Evolutionary conservation across 2,113 vertebrate species (phyloP).

Genomic region (Piaya cayana): DNA sequence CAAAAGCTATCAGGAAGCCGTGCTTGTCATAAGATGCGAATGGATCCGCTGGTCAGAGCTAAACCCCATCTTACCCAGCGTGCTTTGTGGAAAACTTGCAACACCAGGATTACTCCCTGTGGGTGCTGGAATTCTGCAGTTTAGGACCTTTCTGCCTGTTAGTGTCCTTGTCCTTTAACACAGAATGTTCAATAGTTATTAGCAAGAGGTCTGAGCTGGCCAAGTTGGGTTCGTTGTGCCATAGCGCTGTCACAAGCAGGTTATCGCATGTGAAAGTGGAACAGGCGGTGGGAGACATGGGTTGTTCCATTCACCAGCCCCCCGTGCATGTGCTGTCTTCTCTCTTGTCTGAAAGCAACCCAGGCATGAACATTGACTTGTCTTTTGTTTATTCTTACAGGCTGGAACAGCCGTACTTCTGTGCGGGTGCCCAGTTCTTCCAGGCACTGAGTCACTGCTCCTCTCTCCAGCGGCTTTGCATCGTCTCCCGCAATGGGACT

Average conservation of each 20-base stretch:
- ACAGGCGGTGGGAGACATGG: background rate
- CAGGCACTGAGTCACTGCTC: slow-evolving; percentile 89
- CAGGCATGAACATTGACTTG: background rate
- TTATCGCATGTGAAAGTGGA: background rate
- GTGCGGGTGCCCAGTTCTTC: slow-evolving; percentile 87
- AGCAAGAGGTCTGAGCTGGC: background rate
- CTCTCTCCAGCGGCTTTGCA: slow-evolving; percentile 87
- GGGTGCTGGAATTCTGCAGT: background rate
- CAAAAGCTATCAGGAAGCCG: background rate
- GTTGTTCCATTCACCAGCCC: background rate
- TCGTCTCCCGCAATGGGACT: slow-evolving; percentile 92
- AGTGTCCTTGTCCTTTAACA: background rate
- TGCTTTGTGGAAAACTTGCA: background rate
- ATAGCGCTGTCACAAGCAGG: background rate
- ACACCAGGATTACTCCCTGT: background rate
- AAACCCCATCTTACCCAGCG: background rate
- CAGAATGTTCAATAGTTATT: rapidly evolving
- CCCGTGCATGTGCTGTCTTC: background rate
- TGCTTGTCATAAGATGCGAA: background rate
- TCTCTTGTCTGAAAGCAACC: background rate
- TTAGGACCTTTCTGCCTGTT: background rate
- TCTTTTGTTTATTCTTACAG: slow-evolving; percentile 68
- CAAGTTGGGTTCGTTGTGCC: rapidly evolving
- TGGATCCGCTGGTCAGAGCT: background rate
- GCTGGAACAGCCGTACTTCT: slow-evolving; percentile 94